These are phyloP conservation scores for Dione vanillae DNA, from an alignment of 2,888 invertebrate species.

Conservation along the genomic window DNA sequence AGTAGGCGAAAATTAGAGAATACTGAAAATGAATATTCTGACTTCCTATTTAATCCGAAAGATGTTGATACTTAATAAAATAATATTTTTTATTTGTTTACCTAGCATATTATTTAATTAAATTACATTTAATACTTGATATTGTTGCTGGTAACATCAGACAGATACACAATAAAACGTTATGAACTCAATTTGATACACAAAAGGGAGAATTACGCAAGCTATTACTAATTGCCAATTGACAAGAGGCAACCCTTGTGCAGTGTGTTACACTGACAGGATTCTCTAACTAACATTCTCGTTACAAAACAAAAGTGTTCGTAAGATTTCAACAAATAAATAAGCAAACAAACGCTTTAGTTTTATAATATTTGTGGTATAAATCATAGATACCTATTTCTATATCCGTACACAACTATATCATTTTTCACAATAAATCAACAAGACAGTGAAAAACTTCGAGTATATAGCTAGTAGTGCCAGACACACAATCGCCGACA, in stretches of 20 bases:
- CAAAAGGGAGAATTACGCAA: constrained; percentile 1
- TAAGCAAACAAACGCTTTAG: no score
- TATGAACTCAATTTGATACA: constrained; percentile 15
- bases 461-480: neutral
- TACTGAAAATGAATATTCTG: no score
- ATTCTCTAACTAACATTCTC: no score
- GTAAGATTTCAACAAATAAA: no score
- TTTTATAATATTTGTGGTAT: neutral
- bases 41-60: no score
- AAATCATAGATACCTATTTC: neutral
- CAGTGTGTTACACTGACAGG: no score
- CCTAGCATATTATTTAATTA: neutral
- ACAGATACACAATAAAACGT: constrained; percentile 2
- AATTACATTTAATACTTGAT: neutral
- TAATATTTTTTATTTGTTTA: neutral
- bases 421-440: neutral
- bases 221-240: neutral
- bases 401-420: neutral
- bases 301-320: no score
- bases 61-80: neutral
- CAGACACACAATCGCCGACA: constrained; percentile 7
- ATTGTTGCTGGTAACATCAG: constrained; percentile 7
- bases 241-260: no score
- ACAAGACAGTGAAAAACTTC: constrained; percentile 6
- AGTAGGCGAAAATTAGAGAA: neutral